A percentile compares a stretch with the other conserved stretches of the same genome.
Conservation (phyloP, 2,888 invertebrate genomes). For the Lasioglossum lativentre region DNA sequence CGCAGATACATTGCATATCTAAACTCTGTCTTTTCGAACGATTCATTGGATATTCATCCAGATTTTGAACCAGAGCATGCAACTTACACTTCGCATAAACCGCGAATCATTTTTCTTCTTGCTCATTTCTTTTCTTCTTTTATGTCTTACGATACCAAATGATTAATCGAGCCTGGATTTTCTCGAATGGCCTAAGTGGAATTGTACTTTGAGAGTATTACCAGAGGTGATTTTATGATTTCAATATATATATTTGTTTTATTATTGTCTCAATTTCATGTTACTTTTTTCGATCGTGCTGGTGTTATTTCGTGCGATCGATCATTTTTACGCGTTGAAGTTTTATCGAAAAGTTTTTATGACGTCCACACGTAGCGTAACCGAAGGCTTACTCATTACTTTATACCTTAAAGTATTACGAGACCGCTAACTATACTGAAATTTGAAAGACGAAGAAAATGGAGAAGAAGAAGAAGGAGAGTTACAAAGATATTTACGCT, state of each 20-base stretch:
- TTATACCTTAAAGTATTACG: slow-evolving; percentile 54
- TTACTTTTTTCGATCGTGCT: not conserved
- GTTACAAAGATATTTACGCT: slow-evolving; percentile 54
- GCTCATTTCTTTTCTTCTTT: not conserved
- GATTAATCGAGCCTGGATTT: slow-evolving; percentile 7
- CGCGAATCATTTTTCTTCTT: slow-evolving; percentile 19
- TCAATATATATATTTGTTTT: slow-evolving; percentile 14
- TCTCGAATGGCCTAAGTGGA: slow-evolving; percentile 43
- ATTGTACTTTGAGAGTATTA: slow-evolving; percentile 28
- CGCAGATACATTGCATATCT: slow-evolving; percentile 69
- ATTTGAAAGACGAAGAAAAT: not conserved
- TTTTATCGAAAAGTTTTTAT: slow-evolving; percentile 31
- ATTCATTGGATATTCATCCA: slow-evolving; percentile 28
- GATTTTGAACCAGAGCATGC: slow-evolving; percentile 68
- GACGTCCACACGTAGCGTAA: slow-evolving; percentile 28
- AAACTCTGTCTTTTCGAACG: slow-evolving; percentile 66
- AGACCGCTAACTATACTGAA: slow-evolving; percentile 29
- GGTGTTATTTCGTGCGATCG: slow-evolving; percentile 21
- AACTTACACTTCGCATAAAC: slow-evolving; percentile 40
- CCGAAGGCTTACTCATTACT: slow-evolving; percentile 43
- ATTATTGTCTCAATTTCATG: slow-evolving; percentile 15
- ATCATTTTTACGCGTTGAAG: slow-evolving; percentile 6
- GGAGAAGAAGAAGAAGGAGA: not conserved
- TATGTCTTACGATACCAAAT: slow-evolving; percentile 4
- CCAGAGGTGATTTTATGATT: slow-evolving; percentile 30